Conservation (phyloP, 2,797 vertebrate genomes). For the Philypnodon macrostomus region DNA sequence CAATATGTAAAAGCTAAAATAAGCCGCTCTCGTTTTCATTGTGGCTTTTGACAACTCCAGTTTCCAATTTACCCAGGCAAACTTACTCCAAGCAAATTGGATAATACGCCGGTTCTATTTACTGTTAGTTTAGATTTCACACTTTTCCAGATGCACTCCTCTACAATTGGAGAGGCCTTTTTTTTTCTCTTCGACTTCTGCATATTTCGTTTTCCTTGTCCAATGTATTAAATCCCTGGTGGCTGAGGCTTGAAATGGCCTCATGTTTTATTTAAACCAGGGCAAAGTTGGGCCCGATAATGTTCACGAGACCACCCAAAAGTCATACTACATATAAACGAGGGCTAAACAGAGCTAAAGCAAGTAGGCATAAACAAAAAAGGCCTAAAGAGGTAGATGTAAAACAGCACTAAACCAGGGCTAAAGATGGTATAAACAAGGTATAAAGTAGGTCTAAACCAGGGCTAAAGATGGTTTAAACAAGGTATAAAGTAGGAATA, state of each 20-base stretch:
- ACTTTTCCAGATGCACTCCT: conserved; percentile 32
- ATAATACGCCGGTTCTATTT: conserved; percentile 32
- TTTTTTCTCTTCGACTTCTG: not conserved
- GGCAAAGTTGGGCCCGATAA: too few species aligned
- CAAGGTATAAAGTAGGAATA: too few species aligned
- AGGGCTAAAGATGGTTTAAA: too few species aligned
- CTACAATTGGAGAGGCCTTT: conserved; percentile 21
- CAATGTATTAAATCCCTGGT: conserved; percentile 48
- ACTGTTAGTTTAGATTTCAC: conserved; percentile 27
- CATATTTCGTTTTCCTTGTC: conserved; percentile 27
- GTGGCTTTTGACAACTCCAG: conserved; percentile 35
- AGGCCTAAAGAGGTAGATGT: too few species aligned
- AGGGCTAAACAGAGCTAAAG: too few species aligned
- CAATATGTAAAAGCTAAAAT: conserved; percentile 25
- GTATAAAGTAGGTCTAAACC: too few species aligned
- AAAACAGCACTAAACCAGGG: too few species aligned
- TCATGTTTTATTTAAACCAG: conserved; percentile 77
- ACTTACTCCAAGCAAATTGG: conserved; percentile 42
- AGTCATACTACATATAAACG: too few species aligned
- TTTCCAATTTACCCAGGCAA: conserved; percentile 37
- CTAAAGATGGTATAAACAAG: too few species aligned
- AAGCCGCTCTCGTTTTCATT: conserved; percentile 28
- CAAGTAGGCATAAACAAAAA: too few species aligned
- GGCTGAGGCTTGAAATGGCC: conserved; percentile 47
- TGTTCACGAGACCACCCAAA: too few species aligned